Base-by-base conservation (phyloP, 1,140 invertebrate species). In the Saccostrea cuccullata region DNA sequence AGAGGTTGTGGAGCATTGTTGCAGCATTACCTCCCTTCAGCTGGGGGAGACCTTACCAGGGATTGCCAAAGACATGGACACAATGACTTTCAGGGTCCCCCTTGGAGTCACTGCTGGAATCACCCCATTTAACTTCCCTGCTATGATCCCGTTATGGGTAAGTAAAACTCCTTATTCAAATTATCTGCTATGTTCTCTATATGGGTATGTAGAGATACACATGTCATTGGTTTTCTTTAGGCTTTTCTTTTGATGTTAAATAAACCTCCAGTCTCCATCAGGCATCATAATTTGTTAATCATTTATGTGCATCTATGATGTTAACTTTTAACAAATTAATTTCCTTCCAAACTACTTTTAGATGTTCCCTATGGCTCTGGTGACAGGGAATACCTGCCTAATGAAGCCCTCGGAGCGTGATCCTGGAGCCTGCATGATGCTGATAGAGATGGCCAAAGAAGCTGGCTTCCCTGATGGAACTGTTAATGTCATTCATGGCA, bases 71-170 rank as follows among this genome's bases (percentile, higher is more conserved):
- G 98, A 99, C 92, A 96, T 96, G 95, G 96, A 96, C 88, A 96
- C 95, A 15, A 93, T 95, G 88, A 98, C 98, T 0, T 98, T 98
- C 94, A 97, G 98, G 91, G 94, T 98, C 40, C 99, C 91, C 30
- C 95, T 99, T 2, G 98, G 98, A 82, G 98, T 99, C 23, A 96
- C 97, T 87, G 97, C 97, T 90, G 98, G 98, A 64, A 98, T 99
- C 92, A 97, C 98, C 58, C 96, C 96, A 83, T 96, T 95, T 91
- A 96, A 96, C 95, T 99, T 99, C 95, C 99, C 99, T 0, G 99
- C 99, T 60, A 99, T 99, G 99, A 99, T 99, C 93, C 99, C 99
- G 0, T 96, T 99, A 2, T 99, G 99, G 99, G 96, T 96, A 93
- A 92, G 93, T 91, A 58, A 82, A 1, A 82, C 17, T 30, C 26